phyloP scores from a whole-genome alignment of 1,140 invertebrate species.

The Penaeus chinensis region DNA sequence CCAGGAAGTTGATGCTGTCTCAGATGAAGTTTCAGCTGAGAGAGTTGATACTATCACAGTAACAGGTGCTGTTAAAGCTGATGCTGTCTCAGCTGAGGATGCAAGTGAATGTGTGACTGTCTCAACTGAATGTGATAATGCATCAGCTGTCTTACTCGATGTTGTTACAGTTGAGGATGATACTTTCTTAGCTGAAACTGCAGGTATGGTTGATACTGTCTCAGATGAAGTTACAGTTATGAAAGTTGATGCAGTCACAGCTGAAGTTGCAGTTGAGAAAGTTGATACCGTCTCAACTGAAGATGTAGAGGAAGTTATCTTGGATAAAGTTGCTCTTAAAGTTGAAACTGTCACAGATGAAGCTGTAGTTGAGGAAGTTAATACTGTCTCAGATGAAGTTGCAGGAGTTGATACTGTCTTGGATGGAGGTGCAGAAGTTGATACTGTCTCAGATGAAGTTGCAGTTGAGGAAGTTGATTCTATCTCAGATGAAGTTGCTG shows the following conservation, averaged over 20 bases:
- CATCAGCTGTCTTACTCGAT: not conserved
- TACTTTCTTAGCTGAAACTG: too few species aligned
- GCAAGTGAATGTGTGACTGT: not conserved
- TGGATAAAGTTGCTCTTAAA: not conserved
- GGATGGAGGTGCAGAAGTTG: too few species aligned
- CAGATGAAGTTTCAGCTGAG: not conserved
- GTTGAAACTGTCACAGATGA: not conserved
- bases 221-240: not conserved
- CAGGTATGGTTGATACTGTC: too few species aligned
- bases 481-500: too few species aligned
- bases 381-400: too few species aligned
- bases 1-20: too few species aligned
- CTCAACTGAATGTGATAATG: not conserved
- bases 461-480: too few species aligned
- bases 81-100: too few species aligned
- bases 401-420: too few species aligned
- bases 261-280: not conserved
- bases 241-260: not conserved
- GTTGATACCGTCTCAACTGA: not conserved
- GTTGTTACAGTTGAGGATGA: not conserved
- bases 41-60: too few species aligned
- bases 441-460: too few species aligned
- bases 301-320: not conserved
- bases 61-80: too few species aligned
- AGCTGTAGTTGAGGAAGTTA: not conserved